phyloP scores from a whole-genome alignment of 1,140 invertebrate species.

The Lasioglossum baleicum region DNA sequence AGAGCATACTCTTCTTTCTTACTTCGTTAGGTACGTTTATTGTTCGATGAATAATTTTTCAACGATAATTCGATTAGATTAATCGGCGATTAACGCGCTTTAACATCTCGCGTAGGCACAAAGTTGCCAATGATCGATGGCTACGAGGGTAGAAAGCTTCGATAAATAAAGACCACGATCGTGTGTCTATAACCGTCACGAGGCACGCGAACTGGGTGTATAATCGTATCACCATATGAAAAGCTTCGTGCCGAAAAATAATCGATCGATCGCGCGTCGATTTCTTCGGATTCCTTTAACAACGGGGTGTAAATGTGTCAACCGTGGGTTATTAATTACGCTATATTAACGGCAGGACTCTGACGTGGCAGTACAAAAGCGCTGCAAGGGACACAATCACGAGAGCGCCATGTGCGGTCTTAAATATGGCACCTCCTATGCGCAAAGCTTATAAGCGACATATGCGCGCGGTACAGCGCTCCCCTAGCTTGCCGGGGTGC shows the following conservation, averaged over 20 bases:
- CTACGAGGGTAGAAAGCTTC: no score
- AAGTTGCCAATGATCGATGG: no score
- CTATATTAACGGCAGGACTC: constrained; percentile 11
- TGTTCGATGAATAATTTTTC: no score
- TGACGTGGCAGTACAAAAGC: neutral
- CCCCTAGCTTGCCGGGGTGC: constrained; percentile 30
- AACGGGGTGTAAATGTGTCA: constrained; percentile 9
- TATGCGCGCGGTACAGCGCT: constrained; percentile 45
- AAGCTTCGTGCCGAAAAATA: neutral
- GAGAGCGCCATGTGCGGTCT: constrained; percentile 51
- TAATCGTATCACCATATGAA: neutral
- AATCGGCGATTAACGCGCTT: no score
- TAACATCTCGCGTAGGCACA: no score
- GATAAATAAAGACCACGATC: no score
- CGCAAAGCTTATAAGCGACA: constrained; percentile 55
- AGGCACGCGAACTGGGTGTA: no score
- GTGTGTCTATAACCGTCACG: no score
- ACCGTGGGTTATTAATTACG: neutral
- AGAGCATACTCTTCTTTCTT: no score
- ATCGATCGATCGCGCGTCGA: no score
- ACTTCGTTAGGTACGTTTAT: no score
- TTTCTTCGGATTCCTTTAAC: neutral
- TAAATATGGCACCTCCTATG: constrained; percentile 46
- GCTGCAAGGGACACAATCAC: constrained; percentile 23
- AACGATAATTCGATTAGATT: no score